Conservation (phyloP, 2,888 invertebrate species). For the Melanchra persicariae region DNA sequence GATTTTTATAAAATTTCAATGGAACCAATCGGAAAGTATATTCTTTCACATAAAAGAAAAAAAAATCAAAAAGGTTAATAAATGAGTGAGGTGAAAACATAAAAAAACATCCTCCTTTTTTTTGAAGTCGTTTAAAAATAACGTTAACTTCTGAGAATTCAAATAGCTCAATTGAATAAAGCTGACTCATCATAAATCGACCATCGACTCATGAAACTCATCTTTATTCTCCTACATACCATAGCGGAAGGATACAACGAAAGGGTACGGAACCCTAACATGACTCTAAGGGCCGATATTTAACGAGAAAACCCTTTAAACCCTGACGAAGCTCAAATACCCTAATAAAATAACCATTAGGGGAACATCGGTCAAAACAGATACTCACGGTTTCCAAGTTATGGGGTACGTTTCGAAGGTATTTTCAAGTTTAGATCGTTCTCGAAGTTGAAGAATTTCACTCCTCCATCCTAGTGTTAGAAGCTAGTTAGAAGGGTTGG, state of each 20-base stretch:
- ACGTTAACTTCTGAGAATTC: not conserved
- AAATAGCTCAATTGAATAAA: not conserved
- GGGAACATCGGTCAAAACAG: constrained; percentile 37
- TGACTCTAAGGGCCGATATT: constrained; percentile 38
- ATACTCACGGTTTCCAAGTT: constrained; percentile 10
- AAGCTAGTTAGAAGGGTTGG: no score
- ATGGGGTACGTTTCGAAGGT: not conserved
- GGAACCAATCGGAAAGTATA: no score
- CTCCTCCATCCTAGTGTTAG: no score
- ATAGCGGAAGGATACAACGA: constrained; percentile 5
- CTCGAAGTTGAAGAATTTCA: not conserved
- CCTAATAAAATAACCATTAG: constrained; percentile 48
- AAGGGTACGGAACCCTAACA: constrained; percentile 27
- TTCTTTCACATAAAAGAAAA: no score
- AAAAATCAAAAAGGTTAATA: no score
- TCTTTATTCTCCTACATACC: not conserved
- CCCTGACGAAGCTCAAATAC: constrained; percentile 44
- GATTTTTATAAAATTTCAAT: no score
- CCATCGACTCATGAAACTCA: constrained; percentile 10
- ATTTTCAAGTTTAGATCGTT: not conserved
- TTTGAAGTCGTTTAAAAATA: no score
- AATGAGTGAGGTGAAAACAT: no score
- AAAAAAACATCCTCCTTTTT: no score
- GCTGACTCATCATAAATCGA: constrained; percentile 1
- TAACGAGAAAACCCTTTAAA: constrained; percentile 39